A percentile compares a stretch with the other conserved stretches of the same genome.
Evolutionary conservation across 2,113 vertebrate species (phyloP).

Genomic region (Poeciliopsis prolifica): DNA sequence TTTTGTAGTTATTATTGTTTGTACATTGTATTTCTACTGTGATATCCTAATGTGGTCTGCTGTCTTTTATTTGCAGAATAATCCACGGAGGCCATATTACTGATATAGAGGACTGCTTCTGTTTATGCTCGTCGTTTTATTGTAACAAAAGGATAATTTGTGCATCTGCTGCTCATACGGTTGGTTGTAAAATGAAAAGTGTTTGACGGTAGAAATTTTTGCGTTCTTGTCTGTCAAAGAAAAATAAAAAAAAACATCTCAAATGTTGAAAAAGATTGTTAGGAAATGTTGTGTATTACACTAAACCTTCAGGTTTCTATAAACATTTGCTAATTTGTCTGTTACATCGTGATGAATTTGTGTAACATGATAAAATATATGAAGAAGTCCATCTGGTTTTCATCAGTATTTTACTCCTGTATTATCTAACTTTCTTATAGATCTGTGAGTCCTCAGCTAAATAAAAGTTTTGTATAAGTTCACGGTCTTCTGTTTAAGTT

Average conservation of each 20-base stretch:
- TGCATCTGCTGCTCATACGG: slow-evolving; percentile 11
- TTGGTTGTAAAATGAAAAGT: slow-evolving; percentile 29
- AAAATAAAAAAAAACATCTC: not conserved
- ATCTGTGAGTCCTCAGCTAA: slow-evolving; percentile 21
- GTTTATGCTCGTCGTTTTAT: slow-evolving; percentile 30
- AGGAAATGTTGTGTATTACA: slow-evolving; percentile 5
- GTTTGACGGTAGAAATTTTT: slow-evolving; percentile 29
- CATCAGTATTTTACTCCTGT: slow-evolving; percentile 21
- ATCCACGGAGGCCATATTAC: slow-evolving; percentile 97
- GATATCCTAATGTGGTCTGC: not conserved
- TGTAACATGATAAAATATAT: slow-evolving; percentile 27
- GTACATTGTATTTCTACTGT: not conserved
- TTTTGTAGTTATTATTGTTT: not conserved
- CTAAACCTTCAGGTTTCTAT: slow-evolving; percentile 7
- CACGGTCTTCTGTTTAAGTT: slow-evolving; percentile 15
- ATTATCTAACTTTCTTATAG: slow-evolving; percentile 6
- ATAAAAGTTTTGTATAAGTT: slow-evolving; percentile 16
- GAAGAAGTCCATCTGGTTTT: slow-evolving; percentile 2
- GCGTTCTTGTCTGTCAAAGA: not conserved
- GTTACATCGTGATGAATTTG: slow-evolving; percentile 26
- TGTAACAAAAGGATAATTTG: slow-evolving; percentile 15
- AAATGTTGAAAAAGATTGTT: slow-evolving; percentile 8
- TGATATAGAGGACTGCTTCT: slow-evolving; percentile 70
- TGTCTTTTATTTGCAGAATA: slow-evolving; percentile 85
- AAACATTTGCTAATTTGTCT: slow-evolving; percentile 14